These are phyloP conservation scores for Cosmopolites sordidus DNA, from an alignment of 2,888 invertebrate species.

Conservation along the genomic window DNA sequence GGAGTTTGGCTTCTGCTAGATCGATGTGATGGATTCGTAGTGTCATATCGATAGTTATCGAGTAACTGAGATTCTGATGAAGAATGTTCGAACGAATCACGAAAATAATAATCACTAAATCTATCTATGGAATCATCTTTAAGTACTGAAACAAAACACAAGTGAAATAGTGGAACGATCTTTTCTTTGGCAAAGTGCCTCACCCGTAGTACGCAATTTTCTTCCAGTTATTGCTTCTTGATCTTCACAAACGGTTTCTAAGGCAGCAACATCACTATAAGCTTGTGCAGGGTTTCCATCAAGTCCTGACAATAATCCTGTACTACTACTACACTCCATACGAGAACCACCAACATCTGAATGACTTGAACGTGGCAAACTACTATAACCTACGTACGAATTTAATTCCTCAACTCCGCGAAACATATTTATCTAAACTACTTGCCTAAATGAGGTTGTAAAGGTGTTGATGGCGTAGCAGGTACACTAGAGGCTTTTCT, in stretches of 20 bases:
- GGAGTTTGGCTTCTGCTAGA: constrained; percentile 53
- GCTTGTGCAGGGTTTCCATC: constrained; percentile 42
- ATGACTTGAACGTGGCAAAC: constrained; percentile 79
- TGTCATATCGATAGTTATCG: constrained; percentile 47
- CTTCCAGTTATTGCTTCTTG: constrained; percentile 50
- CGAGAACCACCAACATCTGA: constrained; percentile 56
- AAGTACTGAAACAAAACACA: constrained; percentile 36
- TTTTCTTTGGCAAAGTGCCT: no score
- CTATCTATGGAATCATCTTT: constrained; percentile 49
- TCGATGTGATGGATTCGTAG: constrained; percentile 48
- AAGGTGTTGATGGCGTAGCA: constrained; percentile 80
- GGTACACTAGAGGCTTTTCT: constrained; percentile 84
- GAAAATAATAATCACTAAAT: constrained; percentile 65
- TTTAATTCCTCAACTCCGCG: not conserved
- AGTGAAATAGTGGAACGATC: not conserved
- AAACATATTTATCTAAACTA: not conserved
- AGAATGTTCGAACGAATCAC: constrained; percentile 74
- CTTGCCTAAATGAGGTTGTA: constrained; percentile 65
- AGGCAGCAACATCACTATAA: constrained; percentile 50
- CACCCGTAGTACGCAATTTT: constrained; percentile 46
- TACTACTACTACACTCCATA: constrained; percentile 46
- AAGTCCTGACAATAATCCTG: constrained; percentile 44
- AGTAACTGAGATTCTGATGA: constrained; percentile 71
- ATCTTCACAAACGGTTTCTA: constrained; percentile 70
- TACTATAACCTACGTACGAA: constrained; percentile 69